Conservation (phyloP, 2,113 vertebrate species). For the Aix galericulata region DNA sequence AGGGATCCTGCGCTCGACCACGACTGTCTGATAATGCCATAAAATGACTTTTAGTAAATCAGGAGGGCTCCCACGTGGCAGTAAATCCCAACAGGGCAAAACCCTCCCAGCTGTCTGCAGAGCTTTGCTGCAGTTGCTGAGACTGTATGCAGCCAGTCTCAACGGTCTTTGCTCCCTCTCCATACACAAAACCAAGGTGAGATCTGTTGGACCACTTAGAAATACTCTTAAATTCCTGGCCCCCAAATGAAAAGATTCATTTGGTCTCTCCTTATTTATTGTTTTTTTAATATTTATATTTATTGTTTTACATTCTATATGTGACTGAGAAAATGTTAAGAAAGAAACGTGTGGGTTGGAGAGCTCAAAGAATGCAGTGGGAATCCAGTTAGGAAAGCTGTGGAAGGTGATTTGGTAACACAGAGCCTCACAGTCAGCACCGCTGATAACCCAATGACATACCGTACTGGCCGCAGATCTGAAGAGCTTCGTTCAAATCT, state of each 20-base stretch:
- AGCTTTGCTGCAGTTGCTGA: conserved; percentile 32
- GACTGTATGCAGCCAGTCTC: conserved; percentile 22
- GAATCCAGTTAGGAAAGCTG: neutral
- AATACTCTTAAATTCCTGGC: neutral
- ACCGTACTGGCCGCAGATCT: neutral
- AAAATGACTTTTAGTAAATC: conserved; percentile 69
- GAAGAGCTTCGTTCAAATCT: neutral
- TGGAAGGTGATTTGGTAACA: neutral
- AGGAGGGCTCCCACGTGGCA: conserved; percentile 73
- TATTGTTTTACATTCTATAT: neutral
- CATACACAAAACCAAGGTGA: neutral
- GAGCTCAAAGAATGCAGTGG: neutral
- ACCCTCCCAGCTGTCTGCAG: conserved; percentile 74
- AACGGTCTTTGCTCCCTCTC: neutral
- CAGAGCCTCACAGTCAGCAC: fast-evolving
- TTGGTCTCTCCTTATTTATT: neutral
- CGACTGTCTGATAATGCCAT: conserved; percentile 45
- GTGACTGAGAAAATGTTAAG: neutral
- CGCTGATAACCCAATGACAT: neutral
- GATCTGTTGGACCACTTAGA: neutral
- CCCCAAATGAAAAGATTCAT: neutral
- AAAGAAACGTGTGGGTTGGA: neutral
- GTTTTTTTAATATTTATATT: neutral
- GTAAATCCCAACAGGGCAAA: conserved; percentile 73
- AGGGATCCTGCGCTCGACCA: neutral